Percentiles rank a stretch among this genome's conserved stretches.
Conservation (phyloP, 2,797 vertebrate genomes). For the Pseudomugil tenellus region DNA sequence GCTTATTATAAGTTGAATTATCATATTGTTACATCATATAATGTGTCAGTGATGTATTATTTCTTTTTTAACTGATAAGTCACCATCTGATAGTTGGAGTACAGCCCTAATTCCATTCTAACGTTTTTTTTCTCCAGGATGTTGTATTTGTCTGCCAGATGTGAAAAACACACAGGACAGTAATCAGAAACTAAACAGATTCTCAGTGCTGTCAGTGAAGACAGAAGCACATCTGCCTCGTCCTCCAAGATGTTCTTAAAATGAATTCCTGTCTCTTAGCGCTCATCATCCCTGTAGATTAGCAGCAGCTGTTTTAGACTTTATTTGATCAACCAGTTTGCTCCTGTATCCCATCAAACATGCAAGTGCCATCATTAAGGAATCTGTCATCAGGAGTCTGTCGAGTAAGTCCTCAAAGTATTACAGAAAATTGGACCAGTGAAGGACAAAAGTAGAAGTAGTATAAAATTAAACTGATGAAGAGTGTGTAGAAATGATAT, state of each 20-base stretch:
- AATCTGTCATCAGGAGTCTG: not conserved
- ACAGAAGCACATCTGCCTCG: constrained; percentile 40
- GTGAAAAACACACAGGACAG: constrained; percentile 30
- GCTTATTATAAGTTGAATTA: constrained; percentile 34
- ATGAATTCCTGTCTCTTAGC: constrained; percentile 34
- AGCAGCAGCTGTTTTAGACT: constrained; percentile 57
- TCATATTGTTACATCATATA: constrained; percentile 25
- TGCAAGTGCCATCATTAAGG: constrained; percentile 22
- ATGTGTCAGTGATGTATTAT: constrained; percentile 25
- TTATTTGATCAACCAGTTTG: constrained; percentile 42
- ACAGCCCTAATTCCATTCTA: not conserved
- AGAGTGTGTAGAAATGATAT: no score
- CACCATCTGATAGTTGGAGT: constrained; percentile 15
- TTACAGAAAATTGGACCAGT: not conserved
- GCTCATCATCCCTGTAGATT: constrained; percentile 51
- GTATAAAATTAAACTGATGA: not conserved
- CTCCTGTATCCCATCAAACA: constrained; percentile 61
- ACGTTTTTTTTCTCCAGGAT: constrained; percentile 14
- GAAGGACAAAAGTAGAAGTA: not conserved
- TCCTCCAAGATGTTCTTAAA: constrained; percentile 44
- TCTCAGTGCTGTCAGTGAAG: constrained; percentile 30
- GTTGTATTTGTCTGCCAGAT: constrained; percentile 26
- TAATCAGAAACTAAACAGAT: constrained; percentile 52
- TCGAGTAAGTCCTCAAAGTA: not conserved
- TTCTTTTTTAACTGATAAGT: constrained; percentile 40